Evolutionary conservation across 64 coral and sea anemone species (phyloP).

Genomic region (Montipora foliosa): DNA sequence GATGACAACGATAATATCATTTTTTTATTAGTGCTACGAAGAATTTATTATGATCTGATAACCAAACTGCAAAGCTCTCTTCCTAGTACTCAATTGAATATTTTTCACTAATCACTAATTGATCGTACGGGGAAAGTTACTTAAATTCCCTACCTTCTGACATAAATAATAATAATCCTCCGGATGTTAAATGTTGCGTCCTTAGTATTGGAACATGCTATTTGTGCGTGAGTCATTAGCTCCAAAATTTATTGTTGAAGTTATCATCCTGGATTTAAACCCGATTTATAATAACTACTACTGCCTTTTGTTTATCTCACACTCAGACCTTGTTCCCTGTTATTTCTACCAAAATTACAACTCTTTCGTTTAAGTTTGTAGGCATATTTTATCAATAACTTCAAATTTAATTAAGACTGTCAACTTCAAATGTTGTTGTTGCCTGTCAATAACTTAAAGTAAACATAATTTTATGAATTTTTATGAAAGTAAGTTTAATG

Average conservation of each 20-base stretch:
- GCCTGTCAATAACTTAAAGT: slow-evolving; percentile 7
- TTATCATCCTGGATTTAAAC: slow-evolving; percentile 5
- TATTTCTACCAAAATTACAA: slow-evolving; percentile 24
- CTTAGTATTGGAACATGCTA: neutral
- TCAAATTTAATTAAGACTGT: slow-evolving; percentile 11
- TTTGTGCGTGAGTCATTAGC: slow-evolving; percentile 17
- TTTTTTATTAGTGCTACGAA: neutral
- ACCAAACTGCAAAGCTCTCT: slow-evolving; percentile 4
- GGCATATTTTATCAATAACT: slow-evolving; percentile 9
- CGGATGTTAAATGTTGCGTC: slow-evolving; percentile 14
- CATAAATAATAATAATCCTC: neutral
- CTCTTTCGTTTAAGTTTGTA: slow-evolving; percentile 18
- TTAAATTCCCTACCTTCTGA: slow-evolving; percentile 18
- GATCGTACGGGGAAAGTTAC: slow-evolving; percentile 2
- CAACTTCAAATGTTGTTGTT: slow-evolving; percentile 17
- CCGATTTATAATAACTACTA: slow-evolving; percentile 12
- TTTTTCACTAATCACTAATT: neutral
- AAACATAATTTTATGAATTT: too few relatives aligned
- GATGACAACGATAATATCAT: neutral
- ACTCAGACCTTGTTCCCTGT: slow-evolving; percentile 11
- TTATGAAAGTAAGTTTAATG: too few relatives aligned
- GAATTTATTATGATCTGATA: neutral
- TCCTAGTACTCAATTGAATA: neutral
- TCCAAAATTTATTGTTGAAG: slow-evolving; percentile 23
- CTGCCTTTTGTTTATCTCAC: slow-evolving; percentile 6